Evolutionary conservation across 2,797 vertebrate genomes (phyloP).

Genomic region (Crax fasciolata): DNA sequence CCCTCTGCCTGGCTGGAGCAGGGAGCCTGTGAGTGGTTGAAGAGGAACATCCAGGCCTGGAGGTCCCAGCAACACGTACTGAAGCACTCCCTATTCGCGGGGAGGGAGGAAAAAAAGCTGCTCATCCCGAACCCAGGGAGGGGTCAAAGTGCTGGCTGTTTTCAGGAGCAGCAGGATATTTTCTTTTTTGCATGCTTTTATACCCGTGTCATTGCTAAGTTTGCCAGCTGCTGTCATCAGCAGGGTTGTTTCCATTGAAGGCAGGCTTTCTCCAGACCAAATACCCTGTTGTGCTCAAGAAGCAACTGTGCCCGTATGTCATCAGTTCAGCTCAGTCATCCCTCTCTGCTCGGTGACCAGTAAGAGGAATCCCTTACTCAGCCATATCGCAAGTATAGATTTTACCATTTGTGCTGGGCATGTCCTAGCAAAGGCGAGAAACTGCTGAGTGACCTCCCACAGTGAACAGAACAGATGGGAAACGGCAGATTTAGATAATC

Average conservation of each 20-base stretch:
- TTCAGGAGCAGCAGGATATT: neutral
- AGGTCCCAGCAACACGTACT: neutral
- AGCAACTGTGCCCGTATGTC: neutral
- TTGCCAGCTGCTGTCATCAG: conserved; percentile 28
- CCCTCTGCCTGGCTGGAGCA: neutral
- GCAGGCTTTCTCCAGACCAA: neutral
- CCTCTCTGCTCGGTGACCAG: neutral
- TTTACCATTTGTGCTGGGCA: neutral
- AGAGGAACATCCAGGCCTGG: neutral
- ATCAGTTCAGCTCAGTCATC: neutral
- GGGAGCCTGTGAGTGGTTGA: neutral
- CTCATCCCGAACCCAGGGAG: neutral
- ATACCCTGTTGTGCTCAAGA: neutral
- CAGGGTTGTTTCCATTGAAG: neutral
- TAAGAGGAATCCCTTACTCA: neutral
- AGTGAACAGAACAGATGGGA: neutral
- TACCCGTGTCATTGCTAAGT: neutral
- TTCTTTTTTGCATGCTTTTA: neutral
- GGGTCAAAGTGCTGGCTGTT: neutral
- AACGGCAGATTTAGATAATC: neutral
- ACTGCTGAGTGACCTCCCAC: neutral
- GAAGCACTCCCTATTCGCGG: neutral
- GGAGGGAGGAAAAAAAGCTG: neutral
- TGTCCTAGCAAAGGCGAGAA: neutral
- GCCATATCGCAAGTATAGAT: neutral